Percentiles rank a stretch among this genome's conserved stretches.
Conservation (phyloP, 2,888 invertebrate species). For the Drosophila mulleri region DNA sequence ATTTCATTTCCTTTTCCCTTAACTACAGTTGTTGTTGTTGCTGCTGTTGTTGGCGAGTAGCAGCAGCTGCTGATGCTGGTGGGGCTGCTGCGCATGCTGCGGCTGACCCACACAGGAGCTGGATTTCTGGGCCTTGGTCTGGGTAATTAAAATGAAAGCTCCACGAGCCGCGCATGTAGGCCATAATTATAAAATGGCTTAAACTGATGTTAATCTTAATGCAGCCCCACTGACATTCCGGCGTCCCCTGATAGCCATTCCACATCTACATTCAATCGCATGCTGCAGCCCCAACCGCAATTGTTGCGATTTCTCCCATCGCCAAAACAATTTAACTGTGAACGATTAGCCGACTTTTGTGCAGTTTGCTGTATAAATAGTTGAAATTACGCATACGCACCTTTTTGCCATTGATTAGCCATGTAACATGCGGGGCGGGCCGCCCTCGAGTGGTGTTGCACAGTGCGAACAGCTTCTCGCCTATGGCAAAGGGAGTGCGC, state of each 20-base stretch:
- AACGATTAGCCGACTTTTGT: constrained; percentile 16
- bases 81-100: constrained; percentile 14
- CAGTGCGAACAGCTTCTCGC: constrained; percentile 89
- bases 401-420: constrained; percentile 90
- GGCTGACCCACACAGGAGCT: constrained; percentile 16
- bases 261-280: constrained; percentile 14
- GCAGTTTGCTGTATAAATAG: neutral
- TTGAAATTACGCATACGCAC: constrained; percentile 83
- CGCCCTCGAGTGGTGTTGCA: constrained; percentile 89
- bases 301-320: neutral
- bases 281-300: neutral
- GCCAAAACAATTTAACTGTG: constrained; percentile 29
- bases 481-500: constrained; percentile 86
- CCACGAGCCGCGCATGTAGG: constrained; percentile 66
- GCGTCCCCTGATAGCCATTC: constrained; percentile 64
- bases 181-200: constrained; percentile 80
- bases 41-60: constrained; percentile 13
- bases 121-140: constrained; percentile 30
- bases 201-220: constrained; percentile 78
- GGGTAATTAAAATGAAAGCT: constrained; percentile 77
- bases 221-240: constrained; percentile 50
- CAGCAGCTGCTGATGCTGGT: constrained; percentile 39
- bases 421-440: constrained; percentile 89
- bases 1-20: constrained; percentile 69
- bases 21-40: constrained; percentile 20